Percentiles rank a stretch among this genome's conserved stretches.
phyloP scores from a whole-genome alignment of 2,113 vertebrate genomes.

The Ploceus nigricollis region DNA sequence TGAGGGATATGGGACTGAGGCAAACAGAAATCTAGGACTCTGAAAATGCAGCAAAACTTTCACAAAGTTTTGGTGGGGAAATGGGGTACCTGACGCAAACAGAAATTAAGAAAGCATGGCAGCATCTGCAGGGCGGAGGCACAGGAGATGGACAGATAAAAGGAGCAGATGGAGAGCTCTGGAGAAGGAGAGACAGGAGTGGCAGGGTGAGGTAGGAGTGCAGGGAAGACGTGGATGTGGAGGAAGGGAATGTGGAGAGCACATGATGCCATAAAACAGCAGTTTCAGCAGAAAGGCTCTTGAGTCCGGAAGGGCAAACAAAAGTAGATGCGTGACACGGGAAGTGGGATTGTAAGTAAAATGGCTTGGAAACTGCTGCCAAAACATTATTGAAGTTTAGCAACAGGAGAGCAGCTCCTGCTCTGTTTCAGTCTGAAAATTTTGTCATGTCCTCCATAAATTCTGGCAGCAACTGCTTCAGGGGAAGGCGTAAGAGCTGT shows the following conservation, averaged over 20 bases:
- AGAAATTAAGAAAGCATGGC: neutral
- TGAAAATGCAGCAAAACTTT: neutral
- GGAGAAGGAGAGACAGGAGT: neutral
- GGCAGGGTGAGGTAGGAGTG: neutral
- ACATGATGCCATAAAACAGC: slow-evolving; percentile 18
- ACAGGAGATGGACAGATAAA: neutral
- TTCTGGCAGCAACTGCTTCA: neutral
- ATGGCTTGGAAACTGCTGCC: neutral
- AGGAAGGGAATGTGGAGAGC: slow-evolving; percentile 10
- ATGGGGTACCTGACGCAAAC: neutral
- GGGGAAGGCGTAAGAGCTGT: neutral
- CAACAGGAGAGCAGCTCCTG: neutral
- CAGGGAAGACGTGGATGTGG: neutral
- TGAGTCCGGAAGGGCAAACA: neutral
- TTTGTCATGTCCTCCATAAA: neutral
- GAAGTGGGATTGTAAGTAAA: neutral
- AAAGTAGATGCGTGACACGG: neutral
- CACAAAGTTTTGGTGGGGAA: neutral
- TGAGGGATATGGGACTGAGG: fast-evolving
- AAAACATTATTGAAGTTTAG: neutral
- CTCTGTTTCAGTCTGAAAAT: neutral
- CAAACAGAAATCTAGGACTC: neutral
- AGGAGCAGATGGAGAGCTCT: neutral
- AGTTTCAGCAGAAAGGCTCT: neutral
- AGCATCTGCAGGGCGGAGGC: neutral